Evolutionary conservation across 2,113 vertebrate genomes (phyloP).

Genomic region (Lucifuga dentata): DNA sequence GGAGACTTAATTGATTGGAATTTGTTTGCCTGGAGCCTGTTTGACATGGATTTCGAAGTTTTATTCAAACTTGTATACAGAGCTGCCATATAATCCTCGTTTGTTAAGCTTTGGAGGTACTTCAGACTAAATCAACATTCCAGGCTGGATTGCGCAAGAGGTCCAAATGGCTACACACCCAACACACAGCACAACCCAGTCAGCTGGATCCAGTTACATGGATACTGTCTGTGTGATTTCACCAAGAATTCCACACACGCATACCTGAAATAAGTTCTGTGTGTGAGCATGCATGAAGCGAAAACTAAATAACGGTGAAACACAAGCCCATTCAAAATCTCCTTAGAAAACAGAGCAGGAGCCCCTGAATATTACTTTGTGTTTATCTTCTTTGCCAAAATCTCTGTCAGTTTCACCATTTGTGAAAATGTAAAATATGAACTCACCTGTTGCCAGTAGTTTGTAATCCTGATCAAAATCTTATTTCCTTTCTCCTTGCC

Average conservation of each 20-base stretch:
- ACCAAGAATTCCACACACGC: slow-evolving; percentile 11
- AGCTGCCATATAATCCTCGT: slow-evolving; percentile 8
- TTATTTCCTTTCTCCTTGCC: slow-evolving; percentile 8
- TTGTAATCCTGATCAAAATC: background rate
- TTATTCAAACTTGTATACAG: background rate
- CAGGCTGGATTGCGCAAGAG: slow-evolving; percentile 67
- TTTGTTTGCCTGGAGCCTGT: background rate
- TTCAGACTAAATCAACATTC: slow-evolving; percentile 58
- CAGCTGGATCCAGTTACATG: slow-evolving; percentile 62
- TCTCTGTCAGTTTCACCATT: background rate
- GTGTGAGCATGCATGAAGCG: background rate
- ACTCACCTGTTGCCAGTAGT: slow-evolving; percentile 56
- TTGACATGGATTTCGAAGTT: slow-evolving; percentile 5
- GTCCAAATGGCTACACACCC: slow-evolving; percentile 59
- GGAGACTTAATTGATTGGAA: background rate
- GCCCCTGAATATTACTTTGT: slow-evolving; percentile 7
- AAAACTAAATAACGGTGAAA: slow-evolving; percentile 6
- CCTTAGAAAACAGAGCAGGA: background rate
- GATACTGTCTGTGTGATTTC: slow-evolving; percentile 3
- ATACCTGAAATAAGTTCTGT: slow-evolving; percentile 18
- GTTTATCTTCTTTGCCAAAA: background rate
- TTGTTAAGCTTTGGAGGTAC: slow-evolving; percentile 30
- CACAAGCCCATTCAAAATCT: slow-evolving; percentile 21
- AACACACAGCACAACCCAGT: slow-evolving; percentile 12
- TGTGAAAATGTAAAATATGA: background rate